phyloP scores from a whole-genome alignment of 1,140 invertebrate species.

The Neelides sp. region DNA sequence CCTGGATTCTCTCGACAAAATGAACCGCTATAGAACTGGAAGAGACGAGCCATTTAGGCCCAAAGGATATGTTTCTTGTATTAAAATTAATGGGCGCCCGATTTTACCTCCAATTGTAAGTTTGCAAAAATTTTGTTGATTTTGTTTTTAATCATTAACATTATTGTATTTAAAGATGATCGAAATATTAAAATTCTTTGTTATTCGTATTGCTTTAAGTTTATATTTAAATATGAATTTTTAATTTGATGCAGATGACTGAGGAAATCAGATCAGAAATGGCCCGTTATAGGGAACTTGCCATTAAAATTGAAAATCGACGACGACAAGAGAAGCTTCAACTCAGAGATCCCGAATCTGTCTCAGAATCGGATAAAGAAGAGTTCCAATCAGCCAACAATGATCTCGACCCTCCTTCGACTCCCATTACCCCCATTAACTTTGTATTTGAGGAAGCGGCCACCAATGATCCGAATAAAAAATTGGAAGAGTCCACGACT shows the following conservation, averaged over 20 bases:
- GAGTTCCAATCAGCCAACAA: background rate
- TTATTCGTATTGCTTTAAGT: no score
- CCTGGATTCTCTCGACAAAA: no score
- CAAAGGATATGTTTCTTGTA: no score
- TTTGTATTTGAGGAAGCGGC: no score
- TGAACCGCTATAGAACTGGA: no score
- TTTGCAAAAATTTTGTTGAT: conserved; percentile 2
- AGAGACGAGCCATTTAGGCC: no score
- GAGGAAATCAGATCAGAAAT: conserved; percentile 28
- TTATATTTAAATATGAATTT: no score
- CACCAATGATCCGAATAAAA: background rate
- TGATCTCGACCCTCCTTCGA: background rate
- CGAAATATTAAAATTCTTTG: no score
- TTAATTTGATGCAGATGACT: conserved; percentile 36
- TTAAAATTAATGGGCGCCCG: no score
- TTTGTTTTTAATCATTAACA: no score
- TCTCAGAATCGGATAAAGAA: background rate
- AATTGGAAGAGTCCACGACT: background rate
- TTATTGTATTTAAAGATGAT: no score
- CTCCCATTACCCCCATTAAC: background rate
- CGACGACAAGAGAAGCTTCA: background rate
- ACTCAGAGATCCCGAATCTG: background rate
- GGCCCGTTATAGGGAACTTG: conserved; percentile 15
- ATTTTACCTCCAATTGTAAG: no score
- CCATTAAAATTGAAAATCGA: conserved; percentile 16